Evolutionary conservation across 1,140 invertebrate species (phyloP).

Genomic region (Drosophila sp.): DNA sequence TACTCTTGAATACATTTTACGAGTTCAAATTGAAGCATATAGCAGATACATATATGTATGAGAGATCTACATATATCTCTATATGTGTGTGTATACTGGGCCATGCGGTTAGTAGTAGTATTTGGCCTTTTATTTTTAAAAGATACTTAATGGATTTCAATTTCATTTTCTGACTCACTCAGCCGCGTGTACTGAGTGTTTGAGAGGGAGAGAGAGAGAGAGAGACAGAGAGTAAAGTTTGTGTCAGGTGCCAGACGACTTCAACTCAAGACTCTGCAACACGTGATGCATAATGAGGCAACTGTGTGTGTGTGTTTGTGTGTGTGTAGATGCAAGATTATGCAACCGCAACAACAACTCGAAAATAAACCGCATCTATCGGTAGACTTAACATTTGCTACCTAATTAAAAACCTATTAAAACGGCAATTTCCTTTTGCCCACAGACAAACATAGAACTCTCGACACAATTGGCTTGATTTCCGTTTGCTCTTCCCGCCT

Average conservation of each 20-base stretch:
- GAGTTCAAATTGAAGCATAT: constrained; percentile 55
- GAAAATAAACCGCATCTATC: constrained; percentile 6
- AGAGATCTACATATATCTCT: constrained; percentile 26
- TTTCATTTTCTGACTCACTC: constrained; percentile 42
- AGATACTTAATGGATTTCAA: constrained; percentile 79
- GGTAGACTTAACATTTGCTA: constrained; percentile 32
- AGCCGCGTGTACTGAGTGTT: not conserved
- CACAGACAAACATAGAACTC: constrained; percentile 24
- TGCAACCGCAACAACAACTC: constrained; percentile 48
- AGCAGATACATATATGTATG: constrained; percentile 18
- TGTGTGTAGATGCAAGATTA: constrained; percentile 34
- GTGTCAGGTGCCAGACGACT: constrained; percentile 63
- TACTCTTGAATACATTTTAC: constrained; percentile 75
- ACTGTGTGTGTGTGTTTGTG: too few relatives aligned
- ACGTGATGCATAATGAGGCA: constrained; percentile 45
- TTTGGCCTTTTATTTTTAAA: constrained; percentile 72
- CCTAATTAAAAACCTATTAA: constrained; percentile 63
- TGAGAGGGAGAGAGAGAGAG: too few relatives aligned
- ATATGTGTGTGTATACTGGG: constrained; percentile 56
- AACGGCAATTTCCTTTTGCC: constrained; percentile 47
- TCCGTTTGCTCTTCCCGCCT: constrained; percentile 22
- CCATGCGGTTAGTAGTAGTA: constrained; percentile 81
- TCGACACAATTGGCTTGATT: constrained; percentile 39
- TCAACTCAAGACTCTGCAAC: constrained; percentile 8
- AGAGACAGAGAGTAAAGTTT: constrained; percentile 15